Base-by-base conservation (phyloP, 2,113 vertebrate genomes). In the Saguinus imperator region DNA sequence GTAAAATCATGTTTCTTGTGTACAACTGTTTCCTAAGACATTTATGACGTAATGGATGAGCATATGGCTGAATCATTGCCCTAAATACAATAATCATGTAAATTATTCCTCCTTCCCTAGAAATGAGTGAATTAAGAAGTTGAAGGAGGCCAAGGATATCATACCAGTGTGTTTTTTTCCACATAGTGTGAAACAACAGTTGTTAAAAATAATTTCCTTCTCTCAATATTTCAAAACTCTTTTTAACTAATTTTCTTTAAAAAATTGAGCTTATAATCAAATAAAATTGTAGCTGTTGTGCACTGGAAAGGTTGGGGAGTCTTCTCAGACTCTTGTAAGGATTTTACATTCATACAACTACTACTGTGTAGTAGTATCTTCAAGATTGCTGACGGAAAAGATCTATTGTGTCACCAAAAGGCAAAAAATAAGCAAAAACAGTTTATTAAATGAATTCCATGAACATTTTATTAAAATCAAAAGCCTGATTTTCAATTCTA, bases 131-230 rank as follows among this genome's bases (percentile, higher is more conserved):
- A 48, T 43, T 40, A 85, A 23, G 10, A 7, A 13, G 8, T 20
- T 45, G 29, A 73, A 45, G 16, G 32, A 50, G 6, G 13, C 45
- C 29, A 6, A 61, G 32, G 4, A 55, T 21, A n/a, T 55, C n/a
- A 72, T 13, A 48, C n/a, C 32, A 58, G 14, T 43, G 52, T 66
- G 9, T 27, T 72, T 18, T 14, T 58, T 29, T 55, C 16, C 7
- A 10, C 0, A 17, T 2, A 35, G 13, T 16, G 72, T 16, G 32
- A 68, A 93, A 50, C 10, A 29, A 0, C 25, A n/a, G 10, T 2
- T 40, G 29, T 64, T 68, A 82, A 5, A 6, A 77, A 64, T 55
- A 48, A 68, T 76, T 66, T 82, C 14, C 8, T 66, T 87, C 14
- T 72, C 29, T 72, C 37, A 57, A 4, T 45, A 58, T 89, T 68